These are phyloP conservation scores for Lateolabrax maculatus DNA, from an alignment of 2,797 vertebrate genomes.

Conservation along the genomic window DNA sequence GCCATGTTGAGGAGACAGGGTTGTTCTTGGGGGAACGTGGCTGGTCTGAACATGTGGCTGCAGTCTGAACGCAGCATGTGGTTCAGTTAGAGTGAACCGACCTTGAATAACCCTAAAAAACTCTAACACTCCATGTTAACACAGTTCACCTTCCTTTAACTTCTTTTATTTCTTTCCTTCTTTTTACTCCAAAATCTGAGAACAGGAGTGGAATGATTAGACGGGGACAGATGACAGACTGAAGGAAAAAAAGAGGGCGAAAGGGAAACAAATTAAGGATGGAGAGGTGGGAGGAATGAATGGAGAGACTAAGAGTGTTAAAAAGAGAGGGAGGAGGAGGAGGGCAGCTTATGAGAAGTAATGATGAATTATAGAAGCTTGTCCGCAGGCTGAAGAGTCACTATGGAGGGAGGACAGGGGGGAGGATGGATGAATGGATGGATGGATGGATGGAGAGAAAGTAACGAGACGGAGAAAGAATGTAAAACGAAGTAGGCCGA, in stretches of 20 bases:
- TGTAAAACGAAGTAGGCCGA: not conserved
- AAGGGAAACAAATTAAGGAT: not conserved
- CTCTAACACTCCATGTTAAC: not conserved
- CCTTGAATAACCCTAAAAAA: not conserved
- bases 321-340: not conserved
- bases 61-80: no score
- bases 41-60: no score
- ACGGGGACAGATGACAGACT: not conserved
- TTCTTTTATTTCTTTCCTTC: not conserved
- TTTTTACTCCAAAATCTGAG: not conserved
- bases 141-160: not conserved
- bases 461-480: not conserved
- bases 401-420: not conserved
- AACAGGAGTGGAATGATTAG: not conserved
- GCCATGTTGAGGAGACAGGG: not conserved
- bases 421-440: slow-evolving; percentile 15
- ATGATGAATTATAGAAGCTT: slow-evolving; percentile 72
- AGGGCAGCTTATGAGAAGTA: slow-evolving; percentile 50
- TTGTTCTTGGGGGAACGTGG: no score
- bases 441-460: slow-evolving; percentile 23
- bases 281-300: not conserved
- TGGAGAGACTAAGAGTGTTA: slow-evolving; percentile 6
- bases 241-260: slow-evolving; percentile 3
- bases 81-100: not conserved
- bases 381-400: slow-evolving; percentile 65